Base-by-base conservation (phyloP, 92 coral and sea anemone genomes). In the Desmophyllum pertusum region DNA sequence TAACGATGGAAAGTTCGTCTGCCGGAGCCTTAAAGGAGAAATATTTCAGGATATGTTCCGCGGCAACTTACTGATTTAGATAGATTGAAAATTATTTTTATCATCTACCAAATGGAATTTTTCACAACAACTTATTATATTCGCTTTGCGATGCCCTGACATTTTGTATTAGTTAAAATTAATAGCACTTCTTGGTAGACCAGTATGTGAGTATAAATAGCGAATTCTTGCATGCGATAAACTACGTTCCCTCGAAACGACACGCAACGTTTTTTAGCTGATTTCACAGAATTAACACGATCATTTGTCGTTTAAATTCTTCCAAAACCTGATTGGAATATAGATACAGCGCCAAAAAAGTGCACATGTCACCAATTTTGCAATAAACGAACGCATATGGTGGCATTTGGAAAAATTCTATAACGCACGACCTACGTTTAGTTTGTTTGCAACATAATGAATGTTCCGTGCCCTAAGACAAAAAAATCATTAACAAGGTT, bases 171-270 rank as follows among this genome's bases (percentile, higher is more conserved):
- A 80, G 76, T 67, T 51, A 35, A 80, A 80, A 80, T 69, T 80
- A 38, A 80, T 69, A 48, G 76, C 84, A 36, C 76, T 80, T 68
- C 76, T 41, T 50, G 63, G 50, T 14, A 19, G 76, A 66, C 84
- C n/a, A n/a, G n/a, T 52, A 36, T 27, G 76, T n/a, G 38, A 52
- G 84, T 80, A 80, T 36, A 68, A 80, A 80, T 68, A 80, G 76
- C 63, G 41, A 67, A 80, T 80, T 67, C 62, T 80, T 69, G 67
- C 76, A 45, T 80, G 84, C 31, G 61, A 80, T 68, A 35, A 69
- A 17, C 17, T 13, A 39, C 67, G 84, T 50, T 50, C 76, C 76
- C 31, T 23, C 75, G 75, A 52, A 48, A 68, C 39, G 76, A 67
- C 84, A 80, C 84, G 84, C 84, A 69, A 69, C 65, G 36, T 37